Base-by-base conservation (phyloP, 1,140 invertebrate genomes). In the Diabrotica undecimpunctata region DNA sequence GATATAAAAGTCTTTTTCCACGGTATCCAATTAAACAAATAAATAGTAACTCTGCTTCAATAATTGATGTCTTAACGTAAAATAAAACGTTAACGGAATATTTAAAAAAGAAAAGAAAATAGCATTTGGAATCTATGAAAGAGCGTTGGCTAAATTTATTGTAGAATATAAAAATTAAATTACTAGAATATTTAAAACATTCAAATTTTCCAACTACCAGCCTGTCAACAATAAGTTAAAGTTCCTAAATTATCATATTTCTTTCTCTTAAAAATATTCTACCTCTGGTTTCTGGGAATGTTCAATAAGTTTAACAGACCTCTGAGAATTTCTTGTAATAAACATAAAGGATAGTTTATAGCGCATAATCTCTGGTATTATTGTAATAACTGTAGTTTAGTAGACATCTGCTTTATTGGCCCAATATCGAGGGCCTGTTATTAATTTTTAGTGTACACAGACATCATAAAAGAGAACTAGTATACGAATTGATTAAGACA, bases 291-390 rank as follows among this genome's bases (percentile, higher is more conserved):
- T 46, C 41, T 46, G 41, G 41, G 41, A 46, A 46, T 46, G 41
- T 46, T 46, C 41, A 46, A 46, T 46, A 46, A 46, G 8, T 46
- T 46, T 46, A 46, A 46, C 41, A 46, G 8, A n/a, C n/a, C 41
- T 46, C 41, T n/a, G 41, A 46, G 41, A 46, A 46, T 46, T 46
- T 46, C n/a, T 46, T 46, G 41, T 46, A 46, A 46, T 46, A 46
- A 46, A 46, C 41, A 46, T 46, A 46, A 46, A 46, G 41, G 41
- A 46, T 46, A 46, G 41, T 46, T 46, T 46, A 46, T 46, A 46
- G 41, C 41, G n/a, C 41, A 46, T 46, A 46, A 46, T 46, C 41
- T 46, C n/a, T 46, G 41, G 41, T 46, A 46, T 46, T 46, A 46
- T 46, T 46, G 41, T 46, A 46, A 46, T 46, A 46, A 46, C 41